A percentile compares a stretch with the other conserved stretches of the same genome.
phyloP scores from a whole-genome alignment of 2,888 invertebrate genomes.

The Chloroclystis v-ata region DNA sequence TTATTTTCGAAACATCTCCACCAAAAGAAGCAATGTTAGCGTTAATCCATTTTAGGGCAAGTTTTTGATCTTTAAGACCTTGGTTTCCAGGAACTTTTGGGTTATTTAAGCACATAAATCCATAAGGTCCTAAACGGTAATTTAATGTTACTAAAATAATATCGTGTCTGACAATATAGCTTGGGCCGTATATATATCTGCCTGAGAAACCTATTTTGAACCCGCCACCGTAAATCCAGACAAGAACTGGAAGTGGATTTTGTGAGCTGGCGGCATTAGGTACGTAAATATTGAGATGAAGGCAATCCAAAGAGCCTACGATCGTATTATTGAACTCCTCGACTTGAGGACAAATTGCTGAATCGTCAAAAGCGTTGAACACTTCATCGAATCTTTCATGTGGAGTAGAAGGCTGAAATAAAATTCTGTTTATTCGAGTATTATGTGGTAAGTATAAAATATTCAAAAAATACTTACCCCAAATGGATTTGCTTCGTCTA shows the following conservation, averaged over 20 bases:
- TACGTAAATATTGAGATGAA: constrained; percentile 48
- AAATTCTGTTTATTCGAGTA: no score
- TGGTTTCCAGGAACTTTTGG: constrained; percentile 51
- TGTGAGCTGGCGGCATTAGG: constrained; percentile 40
- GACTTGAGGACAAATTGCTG: constrained; percentile 48
- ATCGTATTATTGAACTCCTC: constrained; percentile 35
- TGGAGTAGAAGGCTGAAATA: constrained; percentile 39
- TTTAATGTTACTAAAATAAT: constrained; percentile 52
- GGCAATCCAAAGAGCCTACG: constrained; percentile 44
- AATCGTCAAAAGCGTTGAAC: constrained; percentile 51
- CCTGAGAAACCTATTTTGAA: constrained; percentile 39
- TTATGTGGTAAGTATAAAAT: not conserved
- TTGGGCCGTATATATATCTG: constrained; percentile 40
- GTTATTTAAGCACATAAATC: constrained; percentile 53
- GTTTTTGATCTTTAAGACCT: constrained; percentile 52
- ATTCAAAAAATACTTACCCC: constrained; percentile 40
- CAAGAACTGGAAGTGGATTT: constrained; percentile 44
- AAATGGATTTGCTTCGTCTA: constrained; percentile 46
- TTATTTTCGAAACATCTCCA: constrained; percentile 47
- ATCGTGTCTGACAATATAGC: constrained; percentile 45
- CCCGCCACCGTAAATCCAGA: constrained; percentile 51
- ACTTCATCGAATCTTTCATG: constrained; percentile 38
- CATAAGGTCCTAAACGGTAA: constrained; percentile 54
- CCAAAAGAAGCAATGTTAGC: constrained; percentile 52
- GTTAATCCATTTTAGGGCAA: constrained; percentile 52